phyloP scores from a whole-genome alignment of 2,113 vertebrate species.

The Oreochromis niloticus region DNA sequence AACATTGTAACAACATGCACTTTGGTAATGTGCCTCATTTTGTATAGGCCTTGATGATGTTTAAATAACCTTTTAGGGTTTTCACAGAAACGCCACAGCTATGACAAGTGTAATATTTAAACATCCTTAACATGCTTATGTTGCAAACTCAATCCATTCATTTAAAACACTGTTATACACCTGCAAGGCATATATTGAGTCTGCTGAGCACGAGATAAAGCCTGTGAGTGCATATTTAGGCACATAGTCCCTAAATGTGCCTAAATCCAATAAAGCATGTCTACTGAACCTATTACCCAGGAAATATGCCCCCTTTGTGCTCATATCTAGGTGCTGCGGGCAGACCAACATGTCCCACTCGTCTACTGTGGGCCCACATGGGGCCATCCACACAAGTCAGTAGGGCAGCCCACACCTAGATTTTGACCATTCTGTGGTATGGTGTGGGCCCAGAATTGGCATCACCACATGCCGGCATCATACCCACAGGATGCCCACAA shows the following conservation, averaged over 20 bases:
- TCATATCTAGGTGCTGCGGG: not conserved
- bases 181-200: not conserved
- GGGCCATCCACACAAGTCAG: not conserved
- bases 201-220: not conserved
- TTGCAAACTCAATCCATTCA: not conserved
- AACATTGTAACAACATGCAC: not conserved
- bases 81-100: not conserved
- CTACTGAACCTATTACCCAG: not conserved
- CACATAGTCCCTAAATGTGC: rapidly evolving
- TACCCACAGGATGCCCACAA: not conserved
- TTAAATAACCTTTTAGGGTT: not conserved
- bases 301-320: not conserved
- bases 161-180: not conserved
- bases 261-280: not conserved
- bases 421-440: not conserved
- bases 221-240: not conserved
- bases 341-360: not conserved
- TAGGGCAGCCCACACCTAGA: not conserved
- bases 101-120: not conserved
- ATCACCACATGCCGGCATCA: not conserved
- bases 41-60: not conserved
- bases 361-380: too few relatives aligned
- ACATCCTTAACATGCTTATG: not conserved
- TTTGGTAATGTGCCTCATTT: rapidly evolving
- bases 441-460: not conserved